Evolutionary conservation across 2,113 vertebrate genomes (phyloP), one percentile per base, ranked within the genome.

Genomic region (Mola mola): DNA sequence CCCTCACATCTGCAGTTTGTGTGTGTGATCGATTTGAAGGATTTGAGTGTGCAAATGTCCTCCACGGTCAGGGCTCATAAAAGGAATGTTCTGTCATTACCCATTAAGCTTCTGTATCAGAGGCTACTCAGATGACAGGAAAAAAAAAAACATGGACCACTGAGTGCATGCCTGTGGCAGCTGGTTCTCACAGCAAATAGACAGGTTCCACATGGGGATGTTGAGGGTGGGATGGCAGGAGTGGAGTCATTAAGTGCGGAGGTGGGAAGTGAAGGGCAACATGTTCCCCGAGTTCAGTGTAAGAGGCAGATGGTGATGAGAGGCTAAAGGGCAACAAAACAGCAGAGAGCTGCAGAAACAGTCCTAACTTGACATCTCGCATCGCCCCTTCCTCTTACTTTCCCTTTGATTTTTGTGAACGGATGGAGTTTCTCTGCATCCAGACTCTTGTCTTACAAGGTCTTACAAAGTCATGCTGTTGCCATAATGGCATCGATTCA

Each of bases 401-500:
- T 52, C 50, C 11, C 28, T 76, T 61, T 47, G 15, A 40, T 40
- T 19, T 40, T n/a, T n/a, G n/a, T n/a, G n/a, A 40, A 7, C 33
- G 11, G 10, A 62, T 51, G 41, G 26, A 72, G 24, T 69, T 40
- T 59, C 38, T 16, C 62, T 55, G 16, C 20, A 31, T 36, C 50
- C 22, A 44, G 21, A 48, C 7, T 72, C 67, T 82, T 55, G 2
- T 58, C 31, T 78, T 75, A 62, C 71, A 61, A 55, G 46, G 38
- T 17, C 26, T 28, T 8, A n/a, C 37, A 40, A 20, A 51, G 52
- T 66, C 41, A 48, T 7, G 28, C 56, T 16, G 36, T 8, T 40
- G 69, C 57, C n/a, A n/a, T n/a, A 36, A 44, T 4, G 38, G 36
- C 55, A 85, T 83, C 5, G 52, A 85, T 81, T 60, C 24, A 60